Base-by-base conservation (phyloP, 2,888 invertebrate species). In the Platycheirus albimanus region DNA sequence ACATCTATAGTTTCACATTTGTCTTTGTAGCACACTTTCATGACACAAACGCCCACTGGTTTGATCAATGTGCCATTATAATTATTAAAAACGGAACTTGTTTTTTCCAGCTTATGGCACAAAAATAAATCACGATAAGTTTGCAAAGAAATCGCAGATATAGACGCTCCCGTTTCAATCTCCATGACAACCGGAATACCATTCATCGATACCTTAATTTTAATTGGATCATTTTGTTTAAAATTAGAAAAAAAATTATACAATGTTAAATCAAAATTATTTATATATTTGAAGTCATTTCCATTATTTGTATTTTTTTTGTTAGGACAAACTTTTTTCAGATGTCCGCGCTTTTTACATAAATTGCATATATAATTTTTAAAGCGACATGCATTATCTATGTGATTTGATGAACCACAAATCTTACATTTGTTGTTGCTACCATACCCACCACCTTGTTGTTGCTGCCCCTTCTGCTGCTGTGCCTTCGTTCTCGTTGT, bases 191-290 rank as follows among this genome's bases (percentile, higher is more conserved):
- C 11, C 5, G 43, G 63, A 43, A 45, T 30, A 45, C 63, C 24
- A 43, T 63, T n/a, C 24, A 56, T 19, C 17, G 17, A 13, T 8
- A 51, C 51, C 7, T 30, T 43, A 3, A 30, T n/a, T 41, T 20
- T 45, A 43, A 63, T 63, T 45, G 63, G 63, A 7, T 43, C 24
- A 85, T 85, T 75, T 80, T 85, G 52, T 80, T 87, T 20, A 86
- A 86, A 6, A 24, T 24, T 4, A 24, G 24, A 24, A 24, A 24
- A 24, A n/a, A 24, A 24, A 24, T 24, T 24, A 6, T 24, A 6
- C 24, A 24, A 4, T 24, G 24, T 24, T 24, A 24, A 24, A 24
- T 24, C 24, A 24, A 24, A 24, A 24, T 24, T 24, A 24, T 24
- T 4, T 24, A 24, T 24, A 24, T 24, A 24, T 24, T 24, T 24